Conservation (phyloP, 2,113 vertebrate species). For the Barnardius zonarius region DNA sequence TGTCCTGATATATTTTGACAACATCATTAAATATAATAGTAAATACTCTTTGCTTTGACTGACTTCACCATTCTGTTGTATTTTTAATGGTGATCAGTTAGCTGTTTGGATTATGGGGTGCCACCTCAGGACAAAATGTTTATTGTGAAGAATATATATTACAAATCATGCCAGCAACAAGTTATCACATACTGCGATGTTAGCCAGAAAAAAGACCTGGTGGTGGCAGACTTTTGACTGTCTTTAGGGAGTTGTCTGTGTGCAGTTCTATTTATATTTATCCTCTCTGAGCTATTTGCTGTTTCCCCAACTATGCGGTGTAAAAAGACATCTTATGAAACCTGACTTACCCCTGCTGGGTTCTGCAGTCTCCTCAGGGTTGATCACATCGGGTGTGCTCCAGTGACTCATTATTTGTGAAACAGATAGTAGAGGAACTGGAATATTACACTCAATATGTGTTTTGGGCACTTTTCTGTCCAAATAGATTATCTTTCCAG, state of each 20-base stretch:
- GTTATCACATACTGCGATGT: not conserved
- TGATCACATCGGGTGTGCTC: not conserved
- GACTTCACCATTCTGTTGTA: not conserved
- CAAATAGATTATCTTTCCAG: not conserved
- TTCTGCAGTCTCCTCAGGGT: not conserved
- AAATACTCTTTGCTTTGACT: not conserved
- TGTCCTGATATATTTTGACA: not conserved
- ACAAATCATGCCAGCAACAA: not conserved
- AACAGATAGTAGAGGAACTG: not conserved
- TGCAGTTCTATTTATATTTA: not conserved
- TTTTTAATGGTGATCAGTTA: not conserved
- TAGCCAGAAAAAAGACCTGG: not conserved
- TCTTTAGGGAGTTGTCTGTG: not conserved
- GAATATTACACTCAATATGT: not conserved
- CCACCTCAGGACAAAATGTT: not conserved
- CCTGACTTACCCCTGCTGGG: not conserved
- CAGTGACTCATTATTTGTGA: not conserved
- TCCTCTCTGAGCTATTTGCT: not conserved
- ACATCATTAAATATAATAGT: not conserved
- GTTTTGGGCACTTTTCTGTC: not conserved
- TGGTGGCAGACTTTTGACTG: not conserved
- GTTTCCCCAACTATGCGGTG: not conserved
- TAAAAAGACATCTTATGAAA: not conserved
- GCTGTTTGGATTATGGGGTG: not conserved
- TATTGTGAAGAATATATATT: not conserved